A percentile compares a stretch with the other conserved stretches of the same genome.
phyloP scores from a whole-genome alignment of 2,113 vertebrate species.

The Silurus asotus region DNA sequence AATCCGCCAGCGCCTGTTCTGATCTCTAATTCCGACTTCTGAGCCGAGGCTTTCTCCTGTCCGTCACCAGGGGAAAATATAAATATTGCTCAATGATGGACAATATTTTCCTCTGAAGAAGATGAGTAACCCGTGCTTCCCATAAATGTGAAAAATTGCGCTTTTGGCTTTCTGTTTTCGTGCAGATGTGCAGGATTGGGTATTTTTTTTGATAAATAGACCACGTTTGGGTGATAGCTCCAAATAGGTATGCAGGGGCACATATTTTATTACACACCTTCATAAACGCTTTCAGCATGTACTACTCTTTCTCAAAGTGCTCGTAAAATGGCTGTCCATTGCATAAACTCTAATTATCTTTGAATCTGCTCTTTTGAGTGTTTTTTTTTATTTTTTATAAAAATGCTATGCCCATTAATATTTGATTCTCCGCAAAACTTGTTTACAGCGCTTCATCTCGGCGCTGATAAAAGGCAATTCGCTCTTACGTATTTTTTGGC shows the following conservation, averaged over 20 bases:
- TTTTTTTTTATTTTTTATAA: too few relatives aligned
- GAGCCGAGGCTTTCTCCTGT: slow-evolving; percentile 3
- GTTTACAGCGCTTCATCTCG: neutral
- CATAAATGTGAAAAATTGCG: slow-evolving; percentile 6
- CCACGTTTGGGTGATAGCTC: neutral
- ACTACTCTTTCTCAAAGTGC: neutral
- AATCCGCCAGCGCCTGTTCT: slow-evolving; percentile 26
- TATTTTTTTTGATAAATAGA: neutral
- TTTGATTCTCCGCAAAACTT: neutral
- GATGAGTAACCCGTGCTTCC: neutral
- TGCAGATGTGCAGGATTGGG: neutral
- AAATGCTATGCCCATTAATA: neutral
- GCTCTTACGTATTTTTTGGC: neutral
- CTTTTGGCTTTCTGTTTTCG: neutral
- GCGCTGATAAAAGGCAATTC: neutral
- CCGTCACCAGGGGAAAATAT: slow-evolving; percentile 3
- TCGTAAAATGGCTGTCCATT: neutral
- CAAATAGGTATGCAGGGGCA: neutral
- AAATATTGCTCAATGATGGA: slow-evolving; percentile 5
- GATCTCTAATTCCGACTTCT: slow-evolving; percentile 28
- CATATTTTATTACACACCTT: neutral
- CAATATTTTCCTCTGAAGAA: slow-evolving; percentile 25
- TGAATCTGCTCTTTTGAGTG: neutral
- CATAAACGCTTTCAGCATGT: neutral
- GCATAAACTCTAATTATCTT: neutral